Evolutionary conservation across 2,888 invertebrate genomes (phyloP).

Genomic region (Ormyrus pomaceus): DNA sequence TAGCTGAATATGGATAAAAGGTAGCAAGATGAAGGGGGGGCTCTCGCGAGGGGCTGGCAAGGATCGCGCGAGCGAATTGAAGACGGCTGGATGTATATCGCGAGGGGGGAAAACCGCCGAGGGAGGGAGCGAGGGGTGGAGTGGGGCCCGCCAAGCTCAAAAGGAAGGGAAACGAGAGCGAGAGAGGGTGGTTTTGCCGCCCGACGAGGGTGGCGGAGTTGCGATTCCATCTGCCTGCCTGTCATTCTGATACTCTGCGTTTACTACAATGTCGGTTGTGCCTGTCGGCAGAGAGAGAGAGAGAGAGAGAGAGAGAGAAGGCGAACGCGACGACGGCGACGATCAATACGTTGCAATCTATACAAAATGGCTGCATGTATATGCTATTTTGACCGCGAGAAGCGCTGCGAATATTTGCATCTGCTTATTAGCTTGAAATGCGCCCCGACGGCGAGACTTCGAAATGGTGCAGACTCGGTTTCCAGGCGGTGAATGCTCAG

Average conservation of each 20-base stretch:
- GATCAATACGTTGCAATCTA: conserved; percentile 76
- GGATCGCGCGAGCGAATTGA: conserved; percentile 74
- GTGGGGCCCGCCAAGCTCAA: conserved; percentile 13
- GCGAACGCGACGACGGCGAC: conserved; percentile 63
- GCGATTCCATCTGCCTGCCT: conserved; percentile 76
- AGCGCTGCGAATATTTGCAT: no score
- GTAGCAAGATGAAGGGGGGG: conserved; percentile 26
- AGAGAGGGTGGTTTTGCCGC: conserved; percentile 36
- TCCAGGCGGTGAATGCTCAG: no score
- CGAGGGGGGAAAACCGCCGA: conserved; percentile 65
- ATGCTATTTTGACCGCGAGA: conserved; percentile 59
- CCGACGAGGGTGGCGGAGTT: conserved; percentile 64
- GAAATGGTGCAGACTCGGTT: no score
- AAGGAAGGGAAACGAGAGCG: conserved; percentile 36
- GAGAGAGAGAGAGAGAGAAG: no score
- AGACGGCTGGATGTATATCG: conserved; percentile 60
- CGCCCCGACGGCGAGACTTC: background rate
- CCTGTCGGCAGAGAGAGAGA: conserved; percentile 8
- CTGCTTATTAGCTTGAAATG: no score
- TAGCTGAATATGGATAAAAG: conserved; percentile 44
- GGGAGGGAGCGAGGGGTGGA: conserved; percentile 59
- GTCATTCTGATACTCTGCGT: conserved; percentile 75
- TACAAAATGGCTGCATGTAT: conserved; percentile 73
- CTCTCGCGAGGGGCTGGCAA: conserved; percentile 53
- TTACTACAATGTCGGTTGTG: conserved; percentile 6